These are phyloP conservation scores for Himalopsyche anomala DNA, from an alignment of 2,888 invertebrate species.

Conservation along the genomic window DNA sequence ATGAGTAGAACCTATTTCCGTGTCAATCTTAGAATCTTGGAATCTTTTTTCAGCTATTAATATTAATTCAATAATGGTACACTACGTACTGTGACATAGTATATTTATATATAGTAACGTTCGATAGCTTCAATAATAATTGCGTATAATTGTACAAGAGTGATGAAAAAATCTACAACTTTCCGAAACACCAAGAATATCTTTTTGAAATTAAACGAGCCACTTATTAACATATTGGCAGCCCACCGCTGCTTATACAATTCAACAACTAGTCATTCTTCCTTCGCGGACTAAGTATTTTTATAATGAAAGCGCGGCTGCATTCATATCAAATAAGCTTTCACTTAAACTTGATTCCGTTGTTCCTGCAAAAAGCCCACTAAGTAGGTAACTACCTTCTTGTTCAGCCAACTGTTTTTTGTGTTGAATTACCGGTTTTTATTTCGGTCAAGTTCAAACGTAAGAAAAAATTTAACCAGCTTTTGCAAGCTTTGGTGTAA, in stretches of 20 bases:
- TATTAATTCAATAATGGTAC: too few species aligned
- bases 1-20: too few species aligned
- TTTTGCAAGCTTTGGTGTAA: not conserved
- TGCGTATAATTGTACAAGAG: too few species aligned
- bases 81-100: too few species aligned
- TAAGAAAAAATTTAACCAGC: not conserved
- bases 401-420: not conserved
- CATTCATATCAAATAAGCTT: slow-evolving; percentile 34
- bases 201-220: too few species aligned
- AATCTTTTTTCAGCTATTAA: too few species aligned
- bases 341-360: slow-evolving; percentile 26
- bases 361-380: slow-evolving; percentile 21
- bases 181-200: too few species aligned
- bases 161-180: too few species aligned
- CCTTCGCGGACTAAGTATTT: not conserved
- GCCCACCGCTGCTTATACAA: not conserved
- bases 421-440: slow-evolving; percentile 48
- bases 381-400: slow-evolving; percentile 16
- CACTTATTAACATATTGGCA: too few species aligned
- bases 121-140: too few species aligned
- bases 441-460: slow-evolving; percentile 52
- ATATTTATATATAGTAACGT: too few species aligned
- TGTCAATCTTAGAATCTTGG: too few species aligned
- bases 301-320: slow-evolving; percentile 25
- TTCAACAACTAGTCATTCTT: not conserved